Evolutionary conservation across 2,888 invertebrate species (phyloP), one percentile per base, ranked within the genome.

Genomic region (Halocaridina rubra): DNA sequence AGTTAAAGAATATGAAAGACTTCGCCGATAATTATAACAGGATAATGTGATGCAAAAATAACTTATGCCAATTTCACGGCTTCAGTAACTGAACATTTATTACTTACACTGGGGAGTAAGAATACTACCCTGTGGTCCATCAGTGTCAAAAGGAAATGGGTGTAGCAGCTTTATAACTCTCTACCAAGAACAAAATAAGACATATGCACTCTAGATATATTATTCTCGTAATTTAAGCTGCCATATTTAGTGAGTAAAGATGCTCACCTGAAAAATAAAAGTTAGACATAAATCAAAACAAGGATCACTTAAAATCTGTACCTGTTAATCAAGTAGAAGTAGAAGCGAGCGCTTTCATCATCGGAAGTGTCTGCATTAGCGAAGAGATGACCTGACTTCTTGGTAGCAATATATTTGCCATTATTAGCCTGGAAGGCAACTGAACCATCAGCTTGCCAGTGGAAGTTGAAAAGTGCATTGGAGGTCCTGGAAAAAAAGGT

Each of bases 271-370:
- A 22, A 22, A 24, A 33, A 22, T 64, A 1, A 27, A 10, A 24
- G 13, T 24, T 19, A 10, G 33, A 19, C 19, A 64, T 27, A 22
- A 75, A 19, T 32, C 13, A 7, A 27, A 32, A 24, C 33, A 61
- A 29, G 19, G 64, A 71, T 27, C 67, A 53, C 30, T 27, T 32
- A 24, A 61, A 76, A 32, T 27, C 64, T 69, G 0, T 87, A 94
- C 95, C 96, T 94, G 93, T 97, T 97, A 90, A 97, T 96, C 90
- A 97, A 94, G 90, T 97, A 97, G 93, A 98, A 97, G 92, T 94
- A 96, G 92, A 97, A 98, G 92, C 96, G 96, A 93, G 97, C 96
- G 90, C 95, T 96, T 89, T 96, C 96, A 89, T 96, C 96, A 88
- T 95, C 94, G 86, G 93, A 91, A 24, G 90, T 90, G 91, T 96